Percentiles rank a stretch among this genome's conserved stretches.
These are phyloP conservation scores for Syrrhaptes paradoxus DNA, from an alignment of 2,113 vertebrate species.

Conservation along the genomic window DNA sequence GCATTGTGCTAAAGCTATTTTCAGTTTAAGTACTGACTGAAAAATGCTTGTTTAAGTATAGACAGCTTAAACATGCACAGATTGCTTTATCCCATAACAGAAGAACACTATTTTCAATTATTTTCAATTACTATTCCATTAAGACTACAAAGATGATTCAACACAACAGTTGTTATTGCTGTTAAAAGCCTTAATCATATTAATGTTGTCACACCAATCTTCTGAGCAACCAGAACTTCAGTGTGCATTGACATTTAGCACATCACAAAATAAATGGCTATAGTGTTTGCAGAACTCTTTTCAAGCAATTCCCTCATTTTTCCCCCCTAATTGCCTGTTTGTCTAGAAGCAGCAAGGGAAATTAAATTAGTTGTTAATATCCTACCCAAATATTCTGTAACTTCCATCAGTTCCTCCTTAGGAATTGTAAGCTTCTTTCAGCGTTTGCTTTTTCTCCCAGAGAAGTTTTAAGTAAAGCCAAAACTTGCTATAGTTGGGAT, in stretches of 20 bases:
- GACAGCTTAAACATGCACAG: neutral
- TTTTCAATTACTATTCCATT: constrained; percentile 42
- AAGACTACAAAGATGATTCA: constrained; percentile 17
- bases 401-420: neutral
- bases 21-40: neutral
- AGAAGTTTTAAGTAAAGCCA: constrained; percentile 7
- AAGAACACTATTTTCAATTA: constrained; percentile 27
- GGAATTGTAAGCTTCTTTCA: neutral
- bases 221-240: neutral
- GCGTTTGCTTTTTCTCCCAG: constrained; percentile 37
- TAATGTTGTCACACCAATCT: constrained; percentile 31
- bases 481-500: neutral
- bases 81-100: neutral
- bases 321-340: neutral
- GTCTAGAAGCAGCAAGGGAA: constrained; percentile 4
- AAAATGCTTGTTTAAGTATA: constrained; percentile 2
- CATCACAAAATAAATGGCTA: constrained; percentile 18
- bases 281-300: constrained; percentile 21
- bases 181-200: constrained; percentile 45
- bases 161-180: constrained; percentile 10
- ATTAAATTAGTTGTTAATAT: constrained; percentile 38
- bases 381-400: constrained; percentile 5
- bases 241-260: constrained; percentile 37
- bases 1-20: neutral
- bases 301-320: neutral